Conservation (phyloP, 2,888 invertebrate genomes). For the Stenurella melanura region DNA sequence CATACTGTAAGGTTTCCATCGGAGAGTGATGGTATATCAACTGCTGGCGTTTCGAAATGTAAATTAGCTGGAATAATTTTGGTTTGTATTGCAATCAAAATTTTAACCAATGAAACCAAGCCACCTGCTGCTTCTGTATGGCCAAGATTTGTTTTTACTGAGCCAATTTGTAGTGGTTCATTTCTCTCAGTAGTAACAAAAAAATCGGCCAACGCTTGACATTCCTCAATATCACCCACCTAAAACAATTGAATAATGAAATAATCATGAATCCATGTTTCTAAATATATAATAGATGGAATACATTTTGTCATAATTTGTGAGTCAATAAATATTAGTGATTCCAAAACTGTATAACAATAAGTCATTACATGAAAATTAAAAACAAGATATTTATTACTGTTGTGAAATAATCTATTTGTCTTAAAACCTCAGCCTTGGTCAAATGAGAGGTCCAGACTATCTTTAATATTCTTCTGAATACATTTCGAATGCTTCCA, state of each 20-base stretch:
- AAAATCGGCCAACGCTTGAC: conserved; percentile 49
- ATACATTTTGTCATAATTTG: too few relatives aligned
- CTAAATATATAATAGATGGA: too few relatives aligned
- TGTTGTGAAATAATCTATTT: too few relatives aligned
- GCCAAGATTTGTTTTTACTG: conserved; percentile 74
- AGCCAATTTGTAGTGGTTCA: conserved; percentile 77
- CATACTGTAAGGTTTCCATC: conserved; percentile 74
- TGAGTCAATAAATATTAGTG: too few relatives aligned
- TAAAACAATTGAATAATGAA: conserved; percentile 40
- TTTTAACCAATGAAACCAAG: conserved; percentile 78
- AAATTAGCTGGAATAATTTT: conserved; percentile 83
- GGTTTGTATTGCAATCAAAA: conserved; percentile 81
- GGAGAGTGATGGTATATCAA: conserved; percentile 73
- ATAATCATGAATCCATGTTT: too few relatives aligned
- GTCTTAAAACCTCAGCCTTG: too few relatives aligned
- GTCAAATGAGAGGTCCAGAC: too few relatives aligned
- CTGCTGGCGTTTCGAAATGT: conserved; percentile 78
- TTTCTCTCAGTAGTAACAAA: conserved; percentile 65
- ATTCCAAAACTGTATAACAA: too few relatives aligned
- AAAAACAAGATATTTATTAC: too few relatives aligned
- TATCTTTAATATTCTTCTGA: too few relatives aligned
- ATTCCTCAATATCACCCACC: conserved; percentile 59
- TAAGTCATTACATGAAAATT: too few relatives aligned
- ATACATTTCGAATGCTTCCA: too few relatives aligned
- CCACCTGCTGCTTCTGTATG: conserved; percentile 73